Evolutionary conservation across 2,113 vertebrate genomes (phyloP).

Genomic region (Propithecus coquereli): DNA sequence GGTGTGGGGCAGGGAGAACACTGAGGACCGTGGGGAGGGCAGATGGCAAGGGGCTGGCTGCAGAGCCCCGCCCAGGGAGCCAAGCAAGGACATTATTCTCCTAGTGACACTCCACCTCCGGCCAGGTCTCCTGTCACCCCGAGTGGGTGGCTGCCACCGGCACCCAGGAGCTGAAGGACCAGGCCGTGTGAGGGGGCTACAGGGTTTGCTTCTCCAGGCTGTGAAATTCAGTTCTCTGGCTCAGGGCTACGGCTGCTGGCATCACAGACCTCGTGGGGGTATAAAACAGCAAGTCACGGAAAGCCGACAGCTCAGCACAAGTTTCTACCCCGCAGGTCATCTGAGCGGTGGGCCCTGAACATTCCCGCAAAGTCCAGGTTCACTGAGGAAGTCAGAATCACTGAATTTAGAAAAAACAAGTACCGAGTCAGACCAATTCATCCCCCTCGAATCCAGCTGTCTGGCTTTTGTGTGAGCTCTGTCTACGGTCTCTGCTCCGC

Average conservation of each 20-base stretch:
- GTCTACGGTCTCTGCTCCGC: neutral
- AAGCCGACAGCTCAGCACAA: neutral
- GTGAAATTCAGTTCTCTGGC: neutral
- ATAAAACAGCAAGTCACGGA: neutral
- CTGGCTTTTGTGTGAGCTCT: neutral
- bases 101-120: neutral
- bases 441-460: neutral
- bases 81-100: rapidly evolving
- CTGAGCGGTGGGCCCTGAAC: neutral
- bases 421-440: neutral
- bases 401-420: neutral
- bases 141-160: neutral
- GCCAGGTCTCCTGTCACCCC: neutral
- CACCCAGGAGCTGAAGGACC: neutral
- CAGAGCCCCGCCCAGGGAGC: neutral
- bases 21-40: rapidly evolving
- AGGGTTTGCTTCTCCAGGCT: neutral
- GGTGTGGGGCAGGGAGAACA: neutral
- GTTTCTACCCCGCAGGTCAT: neutral
- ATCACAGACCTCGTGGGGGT: neutral
- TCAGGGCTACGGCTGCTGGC: neutral
- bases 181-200: rapidly evolving
- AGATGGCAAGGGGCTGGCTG: neutral
- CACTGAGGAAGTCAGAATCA: neutral
- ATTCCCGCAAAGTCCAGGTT: neutral